Evolutionary conservation across 2,888 invertebrate species (phyloP), one percentile per base, ranked within the genome.

Genomic region (Napeogenes inachia): DNA sequence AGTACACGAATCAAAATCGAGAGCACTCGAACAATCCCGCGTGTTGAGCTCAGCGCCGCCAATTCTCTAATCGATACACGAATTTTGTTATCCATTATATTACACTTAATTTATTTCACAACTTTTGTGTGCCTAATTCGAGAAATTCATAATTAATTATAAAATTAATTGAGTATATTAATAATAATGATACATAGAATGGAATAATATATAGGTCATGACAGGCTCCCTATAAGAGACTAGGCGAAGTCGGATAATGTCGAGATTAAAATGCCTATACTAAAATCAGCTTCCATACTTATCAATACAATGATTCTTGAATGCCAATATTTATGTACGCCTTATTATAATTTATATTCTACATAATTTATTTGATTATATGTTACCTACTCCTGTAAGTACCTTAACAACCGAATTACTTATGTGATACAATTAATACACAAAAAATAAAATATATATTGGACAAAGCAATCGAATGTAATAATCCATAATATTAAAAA

Each of bases 1-100:
- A 82, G 79, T 85, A 83, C 62, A 88, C 80, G 84, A 82, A 80
- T 84, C 78, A 86, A 72, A 85, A 84, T 79, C 82, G 82, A 79
- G 64, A 54, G 45, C 64, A 61, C 66, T 68, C 72, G 72, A 74
- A 77, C 75, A n/a, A 53, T 13, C 21, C 53, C 35, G 61, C 54
- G 32, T 35, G 13, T 6, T 55, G 30, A 67, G 65, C 70, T 65
- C 64, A 70, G 68, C 69, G 64, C 59, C 64, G 71, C 65, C 72
- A 71, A 75, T 70, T 73, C 74, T 74, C 63, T 73, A 72, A 73
- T 75, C 66, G 71, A 78, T 79, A 77, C 77, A 76, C 79, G 78
- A 80, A 80, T 77, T 85, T 84, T 81, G 80, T 80, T 82, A 78
- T 80, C 75, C 73, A 76, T 75, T 77, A 76, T 70, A 68, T 70